Evolutionary conservation across 1,140 invertebrate genomes (phyloP), one percentile per base, ranked within the genome.

Genomic region (Globodera rostochiensis): DNA sequence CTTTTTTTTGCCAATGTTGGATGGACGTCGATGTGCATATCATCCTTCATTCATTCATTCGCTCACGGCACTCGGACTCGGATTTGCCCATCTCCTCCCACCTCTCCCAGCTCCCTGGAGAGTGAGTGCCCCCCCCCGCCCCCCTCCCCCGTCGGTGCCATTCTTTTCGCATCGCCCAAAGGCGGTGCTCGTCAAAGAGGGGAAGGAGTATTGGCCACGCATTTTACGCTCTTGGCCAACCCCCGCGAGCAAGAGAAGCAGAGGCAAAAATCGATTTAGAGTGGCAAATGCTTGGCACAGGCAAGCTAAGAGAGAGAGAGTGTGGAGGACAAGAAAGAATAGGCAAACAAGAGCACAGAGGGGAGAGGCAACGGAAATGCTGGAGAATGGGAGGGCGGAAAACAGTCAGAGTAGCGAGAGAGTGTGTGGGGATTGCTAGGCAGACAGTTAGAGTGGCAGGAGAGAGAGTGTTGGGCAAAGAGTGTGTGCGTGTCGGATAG

Each of bases 21-120:
- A 71, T 71, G 69, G 69, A 36, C 69, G 69, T 47, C 25, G 69
- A 71, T 71, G 69, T 71, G n/a, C 69, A n/a, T n/a, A 71, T 71
- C 69, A 71, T 71, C 46, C 69, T 36, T 47, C 46, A 36, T 71
- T 47, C 46, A 36, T 45, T 36, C 69, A 71, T 71, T 25, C 69
- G 25, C 46, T 21, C 69, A 71, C 21, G 46, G 69, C 9, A 47
- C 69, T 9, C 69, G 57, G 57, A 45, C 69, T 71, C 21, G 69
- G 69, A 71, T 71, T 71, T 71, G 69, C 69, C 21, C 69, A 71
- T 71, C 69, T 71, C 21, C n/a, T 19, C 69, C 69, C 1, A 6
- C 69, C 9, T 13, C 15, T 15, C 13, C 57, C 57, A 19, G 57
- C 69, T 47, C 69, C 46, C 25, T 11, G 69, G 69, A 71, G 69